A percentile compares a stretch with the other conserved stretches of the same genome.
Conservation (phyloP, 1,140 invertebrate species). For the Diachasmimorpha longicaudata region DNA sequence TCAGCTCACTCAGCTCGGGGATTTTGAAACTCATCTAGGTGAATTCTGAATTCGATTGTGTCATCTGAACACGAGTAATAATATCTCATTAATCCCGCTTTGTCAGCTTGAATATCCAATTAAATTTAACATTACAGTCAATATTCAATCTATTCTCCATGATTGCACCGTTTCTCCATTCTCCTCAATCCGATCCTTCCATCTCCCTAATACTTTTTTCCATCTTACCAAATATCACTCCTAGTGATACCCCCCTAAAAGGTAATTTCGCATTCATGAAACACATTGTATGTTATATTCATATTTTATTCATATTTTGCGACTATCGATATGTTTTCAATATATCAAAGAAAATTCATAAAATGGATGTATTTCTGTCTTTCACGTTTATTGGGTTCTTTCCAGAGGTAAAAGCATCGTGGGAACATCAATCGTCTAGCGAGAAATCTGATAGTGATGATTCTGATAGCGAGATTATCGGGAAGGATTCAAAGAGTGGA, state of each 20-base stretch:
- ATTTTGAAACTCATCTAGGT: neutral
- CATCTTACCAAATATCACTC: too few species aligned
- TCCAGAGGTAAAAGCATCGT: slow-evolving; percentile 47
- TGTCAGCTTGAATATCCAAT: slow-evolving; percentile 16
- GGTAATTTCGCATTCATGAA: slow-evolving; percentile 49
- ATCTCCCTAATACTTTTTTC: neutral
- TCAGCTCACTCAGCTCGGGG: neutral
- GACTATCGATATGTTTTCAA: slow-evolving; percentile 32
- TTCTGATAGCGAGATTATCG: slow-evolving; percentile 8
- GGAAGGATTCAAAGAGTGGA: neutral
- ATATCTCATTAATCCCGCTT: slow-evolving; percentile 8
- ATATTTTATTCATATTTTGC: slow-evolving; percentile 49
- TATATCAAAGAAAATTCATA: neutral
- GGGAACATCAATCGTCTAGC: slow-evolving; percentile 51
- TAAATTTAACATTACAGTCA: slow-evolving; percentile 9
- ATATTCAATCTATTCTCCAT: neutral
- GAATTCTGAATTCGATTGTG: slow-evolving; percentile 12
- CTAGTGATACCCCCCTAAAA: slow-evolving; percentile 23
- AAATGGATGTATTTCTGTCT: neutral
- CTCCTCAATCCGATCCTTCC: neutral
- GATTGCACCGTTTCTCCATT: neutral
- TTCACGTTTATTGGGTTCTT: slow-evolving; percentile 29
- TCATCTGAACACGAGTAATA: neutral
- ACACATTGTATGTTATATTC: slow-evolving; percentile 42
- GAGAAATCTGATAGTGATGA: slow-evolving; percentile 32